Evolutionary conservation across 2,888 invertebrate species (phyloP).

Genomic region (Hetaerina titia): DNA sequence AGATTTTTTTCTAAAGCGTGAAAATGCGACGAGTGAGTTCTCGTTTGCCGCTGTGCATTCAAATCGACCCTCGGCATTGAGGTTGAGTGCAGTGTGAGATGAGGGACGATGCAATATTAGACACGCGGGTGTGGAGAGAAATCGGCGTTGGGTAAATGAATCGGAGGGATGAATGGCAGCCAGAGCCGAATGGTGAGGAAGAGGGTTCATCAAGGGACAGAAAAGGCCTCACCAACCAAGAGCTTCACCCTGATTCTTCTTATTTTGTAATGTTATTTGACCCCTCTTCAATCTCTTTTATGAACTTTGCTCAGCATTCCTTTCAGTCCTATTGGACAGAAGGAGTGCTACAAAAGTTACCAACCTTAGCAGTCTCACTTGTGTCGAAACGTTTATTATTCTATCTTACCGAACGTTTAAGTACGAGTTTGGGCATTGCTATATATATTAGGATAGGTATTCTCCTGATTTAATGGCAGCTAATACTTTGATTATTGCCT

Average conservation of each 20-base stretch:
- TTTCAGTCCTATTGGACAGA: neutral
- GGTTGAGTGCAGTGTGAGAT: slow-evolving; percentile 6
- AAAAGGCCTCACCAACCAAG: neutral
- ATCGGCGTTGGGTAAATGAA: neutral
- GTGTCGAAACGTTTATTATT: no score
- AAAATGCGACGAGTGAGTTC: slow-evolving; percentile 57
- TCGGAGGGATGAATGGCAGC: neutral
- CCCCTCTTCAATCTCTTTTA: neutral
- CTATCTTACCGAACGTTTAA: no score
- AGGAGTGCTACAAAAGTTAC: neutral
- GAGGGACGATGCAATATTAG: neutral
- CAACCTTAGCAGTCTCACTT: neutral
- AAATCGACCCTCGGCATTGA: neutral
- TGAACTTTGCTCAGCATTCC: neutral
- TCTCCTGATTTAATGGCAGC: neutral
- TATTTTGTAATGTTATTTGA: neutral
- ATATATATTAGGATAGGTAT: no score
- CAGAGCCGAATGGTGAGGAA: neutral
- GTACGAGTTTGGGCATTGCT: no score
- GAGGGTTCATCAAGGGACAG: neutral
- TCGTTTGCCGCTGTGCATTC: neutral
- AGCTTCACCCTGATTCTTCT: neutral
- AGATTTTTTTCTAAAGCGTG: slow-evolving; percentile 22
- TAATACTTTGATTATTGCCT: neutral
- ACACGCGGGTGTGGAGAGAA: neutral